Conservation (phyloP, 2,888 invertebrate genomes). For the Chromoteleia sp. region DNA sequence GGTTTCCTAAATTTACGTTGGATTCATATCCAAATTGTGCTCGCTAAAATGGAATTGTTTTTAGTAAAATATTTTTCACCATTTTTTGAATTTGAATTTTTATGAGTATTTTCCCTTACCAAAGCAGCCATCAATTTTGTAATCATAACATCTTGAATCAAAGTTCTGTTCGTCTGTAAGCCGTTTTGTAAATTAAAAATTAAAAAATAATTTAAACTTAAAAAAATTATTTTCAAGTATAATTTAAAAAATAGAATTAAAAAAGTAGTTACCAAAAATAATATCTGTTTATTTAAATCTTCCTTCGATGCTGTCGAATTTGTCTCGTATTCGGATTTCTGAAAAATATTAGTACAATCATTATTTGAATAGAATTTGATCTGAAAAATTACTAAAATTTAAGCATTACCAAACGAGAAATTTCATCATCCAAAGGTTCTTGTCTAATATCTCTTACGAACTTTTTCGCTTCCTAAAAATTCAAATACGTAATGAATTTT, state of each 20-base stretch:
- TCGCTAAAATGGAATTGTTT: slow-evolving; percentile 16
- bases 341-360: no score
- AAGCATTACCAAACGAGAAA: neutral
- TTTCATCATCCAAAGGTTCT: neutral
- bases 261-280: no score
- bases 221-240: no score
- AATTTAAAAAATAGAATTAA: no score
- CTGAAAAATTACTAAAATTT: no score
- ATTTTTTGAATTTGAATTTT: neutral
- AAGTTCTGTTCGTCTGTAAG: slow-evolving; percentile 1
- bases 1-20: no score
- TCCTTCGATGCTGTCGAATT: neutral
- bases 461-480: neutral
- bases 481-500: neutral
- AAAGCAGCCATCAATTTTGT: slow-evolving; percentile 15
- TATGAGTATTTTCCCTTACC: neutral
- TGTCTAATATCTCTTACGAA: neutral
- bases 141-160: neutral
- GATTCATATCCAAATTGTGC: slow-evolving; percentile 19
- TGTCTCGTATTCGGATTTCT: no score
- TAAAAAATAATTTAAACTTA: no score
- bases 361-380: no score
- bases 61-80: no score
- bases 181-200: no score
- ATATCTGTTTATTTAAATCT: neutral